Evolutionary conservation across 2,888 invertebrate species (phyloP), one percentile per base, ranked within the genome.

Genomic region (Dasysyrphus tricinctus): DNA sequence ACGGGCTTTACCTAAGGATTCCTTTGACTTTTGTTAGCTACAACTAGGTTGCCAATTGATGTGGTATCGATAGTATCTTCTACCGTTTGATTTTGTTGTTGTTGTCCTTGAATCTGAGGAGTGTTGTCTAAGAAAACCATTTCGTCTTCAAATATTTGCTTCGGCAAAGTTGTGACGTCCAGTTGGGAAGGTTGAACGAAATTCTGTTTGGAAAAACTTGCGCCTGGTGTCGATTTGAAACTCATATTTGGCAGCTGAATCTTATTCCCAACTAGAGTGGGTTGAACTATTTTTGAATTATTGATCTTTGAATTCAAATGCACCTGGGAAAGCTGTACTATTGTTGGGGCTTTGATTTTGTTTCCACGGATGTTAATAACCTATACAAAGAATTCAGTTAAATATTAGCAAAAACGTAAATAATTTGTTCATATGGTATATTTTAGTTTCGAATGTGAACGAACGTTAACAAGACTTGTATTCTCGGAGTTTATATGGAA

Each of bases 131-230:
- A 14, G 47, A 72, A 72, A 6, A 78, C 70, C 74, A 75, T 57
- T 80, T 95, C 95, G 88, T 95, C 95, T 90, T 95, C 95, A 90
- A 95, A 95, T 89, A 95, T 95, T 90, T 95, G 95, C 8, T 94
- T 95, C 0, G 95, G 95, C 19, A 95, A 91, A 9, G 94, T 94
- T 82, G 93, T 94, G 89, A 94, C 95, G 1, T 93, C 92, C 49
- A 90, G 85, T 8, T 94, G 93, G 0, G 95, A 95, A 14, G 94
- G 89, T 88, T 94, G 94, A 0, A 94, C 91, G 19, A 90, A 44
- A 14, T 89, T 89, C n/a, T 89, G 74, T 56, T 90, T 89, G 92
- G 88, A 80, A 32, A 67, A 83, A 69, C 80, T 24, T 73, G 88
- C 1, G 67, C 89, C 16, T 19, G 67, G 5, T 0, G 67, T 67